Conservation (phyloP, 2,797 vertebrate species). For the Cryptoprocta ferox region DNA sequence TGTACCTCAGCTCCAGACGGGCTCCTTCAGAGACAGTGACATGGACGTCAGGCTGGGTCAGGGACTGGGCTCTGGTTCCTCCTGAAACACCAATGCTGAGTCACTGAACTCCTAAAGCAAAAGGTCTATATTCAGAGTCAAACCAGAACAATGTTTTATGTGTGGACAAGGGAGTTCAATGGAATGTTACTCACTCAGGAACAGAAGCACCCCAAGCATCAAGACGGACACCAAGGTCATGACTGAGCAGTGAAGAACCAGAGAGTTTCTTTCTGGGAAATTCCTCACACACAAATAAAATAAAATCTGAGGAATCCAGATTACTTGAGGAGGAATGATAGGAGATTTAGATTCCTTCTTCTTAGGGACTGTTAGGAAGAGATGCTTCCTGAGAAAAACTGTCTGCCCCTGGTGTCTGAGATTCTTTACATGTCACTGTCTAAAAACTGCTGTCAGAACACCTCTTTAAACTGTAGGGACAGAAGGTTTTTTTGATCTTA, state of each 20-base stretch:
- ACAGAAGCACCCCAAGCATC: neutral
- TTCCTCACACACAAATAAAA: neutral
- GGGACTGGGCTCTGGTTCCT: neutral
- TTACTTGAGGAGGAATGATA: neutral
- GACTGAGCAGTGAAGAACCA: neutral
- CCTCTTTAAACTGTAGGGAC: neutral
- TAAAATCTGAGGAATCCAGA: neutral
- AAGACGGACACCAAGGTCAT: neutral
- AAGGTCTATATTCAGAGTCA: neutral
- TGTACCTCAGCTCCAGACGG: slow-evolving; percentile 19
- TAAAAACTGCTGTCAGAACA: neutral
- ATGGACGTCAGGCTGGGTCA: neutral
- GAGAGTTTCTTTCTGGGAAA: neutral
- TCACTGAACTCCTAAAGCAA: neutral
- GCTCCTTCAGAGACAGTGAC: neutral
- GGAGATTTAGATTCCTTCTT: neutral
- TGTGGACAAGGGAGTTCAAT: neutral
- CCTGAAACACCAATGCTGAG: neutral
- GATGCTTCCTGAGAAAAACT: neutral
- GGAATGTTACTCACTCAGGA: neutral
- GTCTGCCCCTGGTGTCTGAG: neutral
- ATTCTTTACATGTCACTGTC: neutral
- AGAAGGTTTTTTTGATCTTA: neutral
- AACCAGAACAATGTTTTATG: too few species aligned
- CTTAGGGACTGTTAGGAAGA: neutral